Evolutionary conservation across 2,888 invertebrate species (phyloP), one percentile per base, ranked within the genome.

Genomic region (Lasius platythorax): DNA sequence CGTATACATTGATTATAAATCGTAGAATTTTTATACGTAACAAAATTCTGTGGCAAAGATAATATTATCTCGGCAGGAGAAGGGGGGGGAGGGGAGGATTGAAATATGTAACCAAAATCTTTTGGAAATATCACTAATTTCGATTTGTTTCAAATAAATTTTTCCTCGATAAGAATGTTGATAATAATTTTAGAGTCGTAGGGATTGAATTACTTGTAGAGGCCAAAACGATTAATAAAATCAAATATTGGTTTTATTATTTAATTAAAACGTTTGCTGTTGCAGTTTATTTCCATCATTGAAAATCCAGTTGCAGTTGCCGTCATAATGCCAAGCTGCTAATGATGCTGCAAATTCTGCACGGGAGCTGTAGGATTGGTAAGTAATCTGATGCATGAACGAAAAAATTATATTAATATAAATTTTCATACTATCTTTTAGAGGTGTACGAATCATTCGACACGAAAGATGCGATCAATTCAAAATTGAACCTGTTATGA

Each of bases 351-450:
- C 37, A 46, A 43, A 61, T 40, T 56, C 56, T n/a, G 28, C 9
- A 61, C 30, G 28, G 30, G 28, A 30, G 33, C 43, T 50, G 23
- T 30, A 3, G 40, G 6, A 37, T 50, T 12, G 79, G 79, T 81
- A 61, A 81, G 79, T 81, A 61, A 61, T 81, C 5, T 50, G 8
- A 70, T 79, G 79, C 79, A 79, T 79, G 72, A 15, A 53, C 2
- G 0, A 43, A 40, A 64, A 61, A n/a, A 37, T 40, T 11, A 11
- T 11, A 50, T n/a, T 18, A 40, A 66, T 23, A 12, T 37, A 37
- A 18, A 43, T 11, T 73, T 58, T 40, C 40, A 28, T 18, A 28
- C 0, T 12, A 33, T 66, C 23, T 40, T 66, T n/a, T 23, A 23
- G 23, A 23, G 23, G 23, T 23, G 23, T 23, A 23, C 23, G 23